Percentiles rank a stretch among this genome's conserved stretches.
These are phyloP conservation scores for Cynocephalus volans DNA, from an alignment of 2,113 vertebrate genomes.

Conservation along the genomic window DNA sequence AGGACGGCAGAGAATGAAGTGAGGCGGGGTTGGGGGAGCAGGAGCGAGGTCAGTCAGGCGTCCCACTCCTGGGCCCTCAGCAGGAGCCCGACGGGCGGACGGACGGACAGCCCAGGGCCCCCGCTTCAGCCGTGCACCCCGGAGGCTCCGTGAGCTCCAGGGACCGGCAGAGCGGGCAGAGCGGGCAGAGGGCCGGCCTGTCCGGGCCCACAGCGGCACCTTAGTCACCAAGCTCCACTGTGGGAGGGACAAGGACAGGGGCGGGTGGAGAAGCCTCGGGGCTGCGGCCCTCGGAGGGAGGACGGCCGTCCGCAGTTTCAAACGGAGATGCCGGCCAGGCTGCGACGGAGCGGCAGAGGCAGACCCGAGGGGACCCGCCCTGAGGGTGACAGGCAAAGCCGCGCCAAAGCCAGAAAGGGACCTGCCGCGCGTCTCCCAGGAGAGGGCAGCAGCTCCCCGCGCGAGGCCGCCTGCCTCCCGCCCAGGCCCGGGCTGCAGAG, in stretches of 20 bases:
- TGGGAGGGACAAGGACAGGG: fast-evolving
- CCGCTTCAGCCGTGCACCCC: neutral
- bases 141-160: neutral
- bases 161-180: neutral
- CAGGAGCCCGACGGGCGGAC: too few relatives aligned
- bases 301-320: neutral
- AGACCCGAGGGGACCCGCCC: fast-evolving
- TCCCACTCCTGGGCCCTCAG: too few relatives aligned
- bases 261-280: fast-evolving
- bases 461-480: neutral
- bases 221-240: neutral
- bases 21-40: too few relatives aligned
- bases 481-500: neutral
- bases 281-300: neutral
- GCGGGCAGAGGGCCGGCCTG: fast-evolving
- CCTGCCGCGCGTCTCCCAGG: constrained; percentile 35
- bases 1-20: neutral
- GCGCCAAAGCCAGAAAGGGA: neutral
- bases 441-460: constrained; percentile 78
- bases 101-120: too few relatives aligned
- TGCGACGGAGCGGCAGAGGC: neutral
- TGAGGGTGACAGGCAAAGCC: fast-evolving
- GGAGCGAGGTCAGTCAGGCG: too few relatives aligned
- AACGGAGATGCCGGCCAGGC: neutral
- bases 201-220: neutral